Evolutionary conservation across 2,797 vertebrate species (phyloP).

Genomic region (Phalloptychus januarius): DNA sequence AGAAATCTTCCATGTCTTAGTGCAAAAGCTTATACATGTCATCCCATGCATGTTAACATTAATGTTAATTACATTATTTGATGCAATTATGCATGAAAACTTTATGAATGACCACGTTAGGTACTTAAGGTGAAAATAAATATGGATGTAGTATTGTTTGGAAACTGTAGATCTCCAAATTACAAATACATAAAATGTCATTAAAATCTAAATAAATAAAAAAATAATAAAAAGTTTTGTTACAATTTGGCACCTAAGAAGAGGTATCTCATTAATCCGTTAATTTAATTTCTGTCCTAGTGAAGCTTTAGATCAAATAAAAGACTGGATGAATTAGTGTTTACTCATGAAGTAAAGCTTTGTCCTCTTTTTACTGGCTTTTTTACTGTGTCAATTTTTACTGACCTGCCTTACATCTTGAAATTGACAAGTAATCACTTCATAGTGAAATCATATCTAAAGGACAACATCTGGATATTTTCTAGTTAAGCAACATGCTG

Average conservation of each 20-base stretch:
- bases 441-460: neutral
- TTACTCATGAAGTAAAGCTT: neutral
- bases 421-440: neutral
- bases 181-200: neutral
- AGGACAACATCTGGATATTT: neutral
- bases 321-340: neutral
- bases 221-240: neutral
- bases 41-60: neutral
- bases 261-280: neutral
- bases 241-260: neutral
- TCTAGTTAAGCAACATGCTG: neutral
- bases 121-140: neutral
- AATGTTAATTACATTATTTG: neutral
- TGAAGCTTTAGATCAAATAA: neutral
- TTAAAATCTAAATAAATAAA: neutral
- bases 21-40: neutral
- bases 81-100: neutral
- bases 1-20: neutral
- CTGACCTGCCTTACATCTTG: too few relatives aligned
- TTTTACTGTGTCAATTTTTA: too few relatives aligned
- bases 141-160: neutral
- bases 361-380: too few relatives aligned
- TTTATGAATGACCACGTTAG: neutral
- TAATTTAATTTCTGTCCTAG: neutral
- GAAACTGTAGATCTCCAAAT: neutral